phyloP scores from a whole-genome alignment of 2,888 invertebrate genomes.

The Callyntrura guangdongensis region DNA sequence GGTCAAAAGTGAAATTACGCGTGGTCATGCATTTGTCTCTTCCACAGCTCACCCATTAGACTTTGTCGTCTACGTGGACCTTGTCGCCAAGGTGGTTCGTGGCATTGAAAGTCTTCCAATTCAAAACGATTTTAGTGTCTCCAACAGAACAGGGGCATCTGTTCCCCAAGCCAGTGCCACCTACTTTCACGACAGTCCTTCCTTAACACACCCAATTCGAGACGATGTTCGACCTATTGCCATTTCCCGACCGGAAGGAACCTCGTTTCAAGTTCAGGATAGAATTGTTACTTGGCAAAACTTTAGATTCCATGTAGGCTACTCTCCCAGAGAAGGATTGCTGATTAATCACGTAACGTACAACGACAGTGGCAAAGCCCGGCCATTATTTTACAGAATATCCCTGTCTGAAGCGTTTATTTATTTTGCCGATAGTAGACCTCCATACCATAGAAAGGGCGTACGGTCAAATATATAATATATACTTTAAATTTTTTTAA shows the following conservation, averaged over 20 bases:
- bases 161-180: neutral
- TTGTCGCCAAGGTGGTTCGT: conserved; percentile 11
- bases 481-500: neutral
- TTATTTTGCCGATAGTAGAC: conserved; percentile 35
- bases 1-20: neutral
- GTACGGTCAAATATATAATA: conserved; percentile 40
- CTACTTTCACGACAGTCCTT: conserved; percentile 13
- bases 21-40: too few relatives aligned
- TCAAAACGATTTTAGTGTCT: conserved; percentile 37
- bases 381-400: conserved; percentile 60
- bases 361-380: conserved; percentile 38
- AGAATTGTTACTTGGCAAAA: conserved; percentile 82
- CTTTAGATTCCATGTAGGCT: conserved; percentile 80
- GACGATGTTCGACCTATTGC: conserved; percentile 76
- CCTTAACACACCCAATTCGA: conserved; percentile 8
- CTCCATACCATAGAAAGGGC: conserved; percentile 59
- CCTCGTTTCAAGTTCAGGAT: conserved; percentile 78
- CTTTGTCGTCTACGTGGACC: conserved; percentile 67
- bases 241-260: conserved; percentile 78
- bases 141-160: neutral
- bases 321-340: conserved; percentile 42
- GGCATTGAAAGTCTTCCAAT: conserved; percentile 61
- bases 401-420: conserved; percentile 41
- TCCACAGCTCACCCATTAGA: conserved; percentile 61
- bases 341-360: conserved; percentile 39